A percentile compares a stretch with the other conserved stretches of the same genome.
phyloP scores from a whole-genome alignment of 2,797 vertebrate species.

The Intellagama lesueurii region DNA sequence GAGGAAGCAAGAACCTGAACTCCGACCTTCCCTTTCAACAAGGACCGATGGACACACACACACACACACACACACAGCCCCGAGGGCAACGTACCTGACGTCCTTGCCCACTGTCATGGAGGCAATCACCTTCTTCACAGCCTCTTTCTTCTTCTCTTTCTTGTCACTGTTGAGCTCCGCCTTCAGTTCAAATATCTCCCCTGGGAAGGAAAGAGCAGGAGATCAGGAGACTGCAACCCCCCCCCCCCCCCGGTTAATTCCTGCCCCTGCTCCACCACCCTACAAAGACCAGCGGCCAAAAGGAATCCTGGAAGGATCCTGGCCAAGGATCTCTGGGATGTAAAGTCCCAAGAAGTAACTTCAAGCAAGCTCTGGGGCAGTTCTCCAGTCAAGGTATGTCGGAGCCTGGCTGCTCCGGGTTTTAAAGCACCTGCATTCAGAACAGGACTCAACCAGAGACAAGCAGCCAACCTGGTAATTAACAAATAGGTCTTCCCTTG shows the following conservation, averaged over 20 bases:
- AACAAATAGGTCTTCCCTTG: too few relatives aligned
- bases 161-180: slow-evolving; percentile 98
- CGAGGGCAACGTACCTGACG: slow-evolving; percentile 86
- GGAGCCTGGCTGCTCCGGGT: background rate
- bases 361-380: too few relatives aligned
- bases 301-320: too few relatives aligned
- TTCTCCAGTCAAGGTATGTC: background rate
- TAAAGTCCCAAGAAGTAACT: background rate
- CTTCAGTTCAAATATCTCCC: slow-evolving; percentile 98
- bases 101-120: slow-evolving; percentile 99
- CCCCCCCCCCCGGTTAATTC: background rate
- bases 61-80: too few relatives aligned
- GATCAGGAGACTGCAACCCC: too few relatives aligned
- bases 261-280: background rate
- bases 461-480: too few relatives aligned
- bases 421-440: too few relatives aligned
- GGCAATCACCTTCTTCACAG: slow-evolving; percentile 98
- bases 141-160: slow-evolving; percentile 99
- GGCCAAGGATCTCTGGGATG: too few relatives aligned
- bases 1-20: background rate
- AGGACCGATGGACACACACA: background rate
- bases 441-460: too few relatives aligned
- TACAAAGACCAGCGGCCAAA: background rate
- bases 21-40: too few relatives aligned
- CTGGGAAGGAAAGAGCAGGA: slow-evolving; percentile 71